Evolutionary conservation across 2,113 vertebrate species (phyloP).

Genomic region (Gambusia holbrooki): DNA sequence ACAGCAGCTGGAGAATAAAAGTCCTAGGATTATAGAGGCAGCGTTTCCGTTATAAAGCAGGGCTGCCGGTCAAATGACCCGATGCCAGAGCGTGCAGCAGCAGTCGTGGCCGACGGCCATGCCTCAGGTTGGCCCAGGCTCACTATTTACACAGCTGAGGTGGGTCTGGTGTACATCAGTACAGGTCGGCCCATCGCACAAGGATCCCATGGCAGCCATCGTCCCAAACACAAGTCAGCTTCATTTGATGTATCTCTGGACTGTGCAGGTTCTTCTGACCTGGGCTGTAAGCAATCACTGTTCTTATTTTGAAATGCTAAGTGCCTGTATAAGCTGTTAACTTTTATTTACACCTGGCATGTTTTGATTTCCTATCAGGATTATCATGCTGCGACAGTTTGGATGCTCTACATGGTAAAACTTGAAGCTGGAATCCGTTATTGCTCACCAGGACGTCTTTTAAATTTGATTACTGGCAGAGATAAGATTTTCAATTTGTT

Average conservation of each 20-base stretch:
- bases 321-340: constrained; percentile 12
- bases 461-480: constrained; percentile 32
- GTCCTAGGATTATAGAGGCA: constrained; percentile 33
- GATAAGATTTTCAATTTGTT: constrained; percentile 16
- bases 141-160: constrained; percentile 75
- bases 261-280: constrained; percentile 25
- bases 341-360: constrained; percentile 12
- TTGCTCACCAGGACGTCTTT: background rate
- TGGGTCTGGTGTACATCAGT: constrained; percentile 52
- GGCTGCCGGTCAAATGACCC: constrained; percentile 60
- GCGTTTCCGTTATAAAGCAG: constrained; percentile 30
- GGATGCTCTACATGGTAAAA: constrained; percentile 9
- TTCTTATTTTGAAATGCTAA: constrained; percentile 13
- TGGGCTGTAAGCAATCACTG: constrained; percentile 8
- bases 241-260: constrained; percentile 41
- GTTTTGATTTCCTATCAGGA: constrained; percentile 20
- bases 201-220: constrained; percentile 29
- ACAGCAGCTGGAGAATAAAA: constrained; percentile 19
- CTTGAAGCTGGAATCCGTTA: constrained; percentile 16
- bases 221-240: constrained; percentile 35
- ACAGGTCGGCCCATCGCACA: constrained; percentile 47
- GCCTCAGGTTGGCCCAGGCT: constrained; percentile 60
- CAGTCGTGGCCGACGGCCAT: constrained; percentile 53
- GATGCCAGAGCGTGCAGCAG: constrained; percentile 48
- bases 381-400: constrained; percentile 13